Conservation (phyloP, 2,113 vertebrate genomes). For the Nibea coibor region DNA sequence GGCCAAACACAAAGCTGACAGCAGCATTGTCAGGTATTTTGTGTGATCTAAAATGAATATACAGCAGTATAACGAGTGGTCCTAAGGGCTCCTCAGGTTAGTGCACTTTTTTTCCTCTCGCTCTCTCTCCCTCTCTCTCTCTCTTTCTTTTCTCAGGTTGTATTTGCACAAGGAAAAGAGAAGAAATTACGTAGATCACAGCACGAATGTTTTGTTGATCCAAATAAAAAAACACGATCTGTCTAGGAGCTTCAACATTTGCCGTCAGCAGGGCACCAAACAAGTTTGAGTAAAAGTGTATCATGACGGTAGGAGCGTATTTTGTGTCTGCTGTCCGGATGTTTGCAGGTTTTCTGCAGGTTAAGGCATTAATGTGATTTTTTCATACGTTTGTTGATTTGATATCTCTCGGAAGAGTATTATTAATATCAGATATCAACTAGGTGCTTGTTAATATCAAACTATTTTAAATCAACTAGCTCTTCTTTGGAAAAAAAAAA, state of each 20-base stretch:
- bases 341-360: background rate
- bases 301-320: background rate
- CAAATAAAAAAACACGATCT: no score
- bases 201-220: background rate
- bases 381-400: background rate
- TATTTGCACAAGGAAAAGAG: background rate
- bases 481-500: background rate
- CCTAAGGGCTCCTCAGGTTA: constrained; percentile 42
- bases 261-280: no score
- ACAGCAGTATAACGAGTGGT: constrained; percentile 7
- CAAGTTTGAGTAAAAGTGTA: background rate
- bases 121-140: no score
- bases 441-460: no score
- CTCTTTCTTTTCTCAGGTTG: background rate
- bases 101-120: background rate
- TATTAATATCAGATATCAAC: background rate
- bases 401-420: background rate
- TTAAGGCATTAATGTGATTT: background rate
- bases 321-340: background rate
- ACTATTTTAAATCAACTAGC: background rate
- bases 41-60: constrained; percentile 55
- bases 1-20: constrained; percentile 43
- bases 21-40: constrained; percentile 39
- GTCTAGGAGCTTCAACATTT: no score
- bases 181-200: background rate